Evolutionary conservation across 2,113 vertebrate genomes (phyloP), one percentile per base, ranked within the genome.

Genomic region (Sprattus sprattus): DNA sequence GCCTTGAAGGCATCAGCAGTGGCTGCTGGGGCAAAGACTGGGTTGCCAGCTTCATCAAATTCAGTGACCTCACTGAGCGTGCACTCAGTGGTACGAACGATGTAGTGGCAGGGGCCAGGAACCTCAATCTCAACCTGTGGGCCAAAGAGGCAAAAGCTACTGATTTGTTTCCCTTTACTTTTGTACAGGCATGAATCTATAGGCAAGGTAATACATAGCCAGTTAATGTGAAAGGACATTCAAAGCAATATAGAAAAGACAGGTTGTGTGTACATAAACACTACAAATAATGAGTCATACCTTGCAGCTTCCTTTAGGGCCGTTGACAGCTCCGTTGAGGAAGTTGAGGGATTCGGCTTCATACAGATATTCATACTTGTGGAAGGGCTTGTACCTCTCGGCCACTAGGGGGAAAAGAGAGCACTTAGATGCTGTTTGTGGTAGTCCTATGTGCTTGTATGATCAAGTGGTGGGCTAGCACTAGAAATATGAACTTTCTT

Each of bases 51-150:
- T 0, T 92, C 28, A 52, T 93, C 95, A 81, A 93, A 90, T 84
- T 92, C 92, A 0, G 91, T 89, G 0, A 94, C 96, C 89, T 99
- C 97, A 22, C 92, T 96, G 90, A 99, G 94, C 57, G 90, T 93
- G 87, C 98, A 99, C 85, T 94, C 96, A 82, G 88, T 95, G 39
- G 96, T 96, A 92, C 52, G 96, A 83, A 99, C 88, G 85, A 95
- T 89, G 90, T 96, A 98, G 85, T 91, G 95, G 85, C 97, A 99
- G 11, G 94, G 87, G 60, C 97, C 96, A 15, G 97, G 98, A 13
- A 99, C 98, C 89, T 99, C 97, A 87, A 99, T 95, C 88, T 97
- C 96, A 32, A 97, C 96, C 98, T 99, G 85, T 87, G 83, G 89
- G 22, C 83, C n/a, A 16, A 85, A 83, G 9, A 45, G 15, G 22